Evolutionary conservation across 2,113 vertebrate genomes (phyloP), one percentile per base, ranked within the genome.

Genomic region (Abramis brama): DNA sequence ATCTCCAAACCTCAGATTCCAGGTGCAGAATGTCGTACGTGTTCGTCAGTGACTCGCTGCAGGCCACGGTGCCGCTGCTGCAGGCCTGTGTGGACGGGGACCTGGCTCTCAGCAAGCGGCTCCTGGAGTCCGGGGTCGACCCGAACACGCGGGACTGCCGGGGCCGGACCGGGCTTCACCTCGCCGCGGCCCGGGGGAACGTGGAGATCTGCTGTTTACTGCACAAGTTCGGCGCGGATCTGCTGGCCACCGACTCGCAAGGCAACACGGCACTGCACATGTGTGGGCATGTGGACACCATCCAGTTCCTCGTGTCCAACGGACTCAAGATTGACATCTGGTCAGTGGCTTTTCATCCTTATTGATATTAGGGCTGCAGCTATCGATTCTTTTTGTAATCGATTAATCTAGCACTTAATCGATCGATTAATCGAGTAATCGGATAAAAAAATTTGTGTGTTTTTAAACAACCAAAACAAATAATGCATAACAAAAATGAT

Each of bases 281-380:
- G 50, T 97, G 96, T 87, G 96, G 96, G 4, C 96, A 97, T 7
- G 96, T 96, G 12, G 96, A 97, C 84, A 97, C 96, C 75, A 97
- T 97, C 90, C 96, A 96, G 83, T 97, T 97, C 89, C 92, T 97
- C 0, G 96, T 97, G 84, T 95, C 96, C 87, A 97, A 96, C 79
- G 96, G 96, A 84, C 96, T 97, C 75, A 97, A 97, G 91, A 96
- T 96, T 87, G 96, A 97, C 89, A 97, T 97, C 90, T 97, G 96
- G 96, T 97, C 90, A 79, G 90, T 94, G 94, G 43, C 27, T 43
- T 33, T 47, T 50, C 45, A 6, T 8, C 1, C 27, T 52, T 15
- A 30, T 30, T 30, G 27, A n/a, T n/a, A n/a, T n/a, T n/a, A n/a
- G n/a, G n/a, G n/a, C n/a, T n/a, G n/a, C n/a, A n/a, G n/a, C n/a